Base-by-base conservation (phyloP, 2,888 invertebrate species). In the Euproctis similis region DNA sequence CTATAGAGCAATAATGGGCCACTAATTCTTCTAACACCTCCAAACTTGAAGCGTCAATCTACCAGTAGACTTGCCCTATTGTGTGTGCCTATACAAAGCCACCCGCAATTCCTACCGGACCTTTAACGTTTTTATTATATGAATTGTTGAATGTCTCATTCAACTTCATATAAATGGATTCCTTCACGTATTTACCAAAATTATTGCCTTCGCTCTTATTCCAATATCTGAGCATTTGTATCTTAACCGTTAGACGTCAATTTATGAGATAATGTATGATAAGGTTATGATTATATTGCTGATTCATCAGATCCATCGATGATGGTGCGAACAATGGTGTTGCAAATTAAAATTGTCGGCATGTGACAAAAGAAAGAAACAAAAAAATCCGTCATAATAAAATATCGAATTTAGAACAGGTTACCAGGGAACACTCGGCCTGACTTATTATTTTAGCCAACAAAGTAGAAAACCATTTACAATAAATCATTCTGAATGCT, bases 381-480 rank as follows among this genome's bases (percentile, higher is more conserved):
- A n/a, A n/a, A n/a, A n/a, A n/a, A n/a, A n/a, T n/a, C n/a, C n/a
- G 54, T 51, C 69, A 75, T 63, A 73, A 77, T 74, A 77, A 80
- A 80, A 75, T 67, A 58, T 74, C 56, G 66, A 77, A 76, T 80
- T 77, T 81, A 80, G 81, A 81, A 73, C 75, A 64, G 67, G 67
- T 68, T 61, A 69, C 75, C 70, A 57, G 65, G 60, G 55, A n/a
- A n/a, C n/a, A n/a, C n/a, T n/a, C n/a, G 67, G 62, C 62, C 57
- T 62, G 55, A 61, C 72, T 77, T 81, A 82, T 84, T 84, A 84
- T 82, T 84, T 84, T 81, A 81, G 80, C 81, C 82, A 78, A 84
- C 84, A 84, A 84, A 80, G 84, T 84, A 82, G 82, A 82, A 78
- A 84, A 78, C 81, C 81, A 82, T 84, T 84, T 82, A 81, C 84